Evolutionary conservation across 2,113 vertebrate species (phyloP).

Genomic region (Damaliscus lunatus): DNA sequence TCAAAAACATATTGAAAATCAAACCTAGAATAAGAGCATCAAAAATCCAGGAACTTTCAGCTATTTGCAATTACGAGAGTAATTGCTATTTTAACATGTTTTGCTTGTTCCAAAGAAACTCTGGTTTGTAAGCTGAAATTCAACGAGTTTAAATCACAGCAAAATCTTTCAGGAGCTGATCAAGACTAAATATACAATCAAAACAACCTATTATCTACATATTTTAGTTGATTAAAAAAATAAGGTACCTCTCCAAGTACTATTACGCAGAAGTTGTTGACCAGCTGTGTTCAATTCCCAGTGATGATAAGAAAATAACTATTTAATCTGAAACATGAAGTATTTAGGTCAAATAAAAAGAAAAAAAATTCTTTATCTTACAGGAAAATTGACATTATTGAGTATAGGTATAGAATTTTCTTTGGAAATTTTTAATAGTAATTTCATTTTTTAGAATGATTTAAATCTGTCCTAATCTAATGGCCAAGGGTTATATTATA

Average conservation of each 20-base stretch:
- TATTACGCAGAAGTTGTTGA: conserved; percentile 26
- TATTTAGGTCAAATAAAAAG: conserved; percentile 53
- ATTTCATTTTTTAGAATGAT: neutral
- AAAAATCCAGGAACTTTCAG: conserved; percentile 80
- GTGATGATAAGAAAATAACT: conserved; percentile 6
- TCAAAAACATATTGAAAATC: conserved; percentile 83
- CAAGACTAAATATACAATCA: conserved; percentile 83
- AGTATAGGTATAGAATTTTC: neutral
- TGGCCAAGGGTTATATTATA: neutral
- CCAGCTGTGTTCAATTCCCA: conserved; percentile 42
- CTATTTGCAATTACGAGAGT: conserved; percentile 80
- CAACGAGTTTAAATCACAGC: conserved; percentile 80
- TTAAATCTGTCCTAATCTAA: neutral
- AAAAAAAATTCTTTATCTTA: conserved; percentile 27
- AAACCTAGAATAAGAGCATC: conserved; percentile 80
- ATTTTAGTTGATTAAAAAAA: conserved; percentile 80
- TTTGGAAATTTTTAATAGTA: neutral
- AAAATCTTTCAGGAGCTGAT: conserved; percentile 77
- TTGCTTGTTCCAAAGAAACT: conserved; percentile 79
- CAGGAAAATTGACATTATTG: conserved; percentile 42
- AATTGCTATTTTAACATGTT: conserved; percentile 86
- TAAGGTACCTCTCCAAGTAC: conserved; percentile 65
- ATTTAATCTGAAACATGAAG: conserved; percentile 23
- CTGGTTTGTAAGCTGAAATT: conserved; percentile 79
- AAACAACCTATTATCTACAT: conserved; percentile 82